These are phyloP conservation scores for Xiphias gladius DNA, from an alignment of 2,113 vertebrate species.

Conservation along the genomic window DNA sequence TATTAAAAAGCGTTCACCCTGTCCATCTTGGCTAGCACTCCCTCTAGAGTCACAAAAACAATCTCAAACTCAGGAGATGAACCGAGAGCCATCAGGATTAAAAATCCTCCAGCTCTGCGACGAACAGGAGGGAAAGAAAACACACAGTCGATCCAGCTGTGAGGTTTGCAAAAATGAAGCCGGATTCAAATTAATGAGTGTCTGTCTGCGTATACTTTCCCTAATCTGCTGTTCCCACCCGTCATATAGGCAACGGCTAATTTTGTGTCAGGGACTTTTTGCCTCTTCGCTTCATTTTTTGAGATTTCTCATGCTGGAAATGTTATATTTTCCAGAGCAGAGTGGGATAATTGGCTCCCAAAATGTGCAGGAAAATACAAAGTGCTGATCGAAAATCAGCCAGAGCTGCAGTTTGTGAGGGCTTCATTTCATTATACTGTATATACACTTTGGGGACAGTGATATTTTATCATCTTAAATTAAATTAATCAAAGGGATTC, in stretches of 20 bases:
- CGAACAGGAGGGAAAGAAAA: neutral
- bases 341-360: slow-evolving; percentile 49
- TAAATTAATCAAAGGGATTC: neutral
- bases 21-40: neutral
- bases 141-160: slow-evolving; percentile 14
- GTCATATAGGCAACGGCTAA: slow-evolving; percentile 47
- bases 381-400: slow-evolving; percentile 19
- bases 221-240: slow-evolving; percentile 49
- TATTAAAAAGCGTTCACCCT: slow-evolving; percentile 28
- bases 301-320: slow-evolving; percentile 46
- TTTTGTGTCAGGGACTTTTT: slow-evolving; percentile 36
- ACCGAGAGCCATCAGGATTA: slow-evolving; percentile 36
- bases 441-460: neutral
- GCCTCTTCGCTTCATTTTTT: neutral
- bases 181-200: slow-evolving; percentile 46
- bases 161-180: slow-evolving; percentile 20
- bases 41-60: slow-evolving; percentile 4
- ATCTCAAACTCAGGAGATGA: slow-evolving; percentile 32
- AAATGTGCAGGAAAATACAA: slow-evolving; percentile 15
- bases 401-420: neutral
- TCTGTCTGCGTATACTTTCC: slow-evolving; percentile 26
- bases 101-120: slow-evolving; percentile 26
- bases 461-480: neutral
- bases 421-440: neutral
- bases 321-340: slow-evolving; percentile 34